phyloP scores from a whole-genome alignment of 2,888 invertebrate genomes.

The Agrotis exclamationis region DNA sequence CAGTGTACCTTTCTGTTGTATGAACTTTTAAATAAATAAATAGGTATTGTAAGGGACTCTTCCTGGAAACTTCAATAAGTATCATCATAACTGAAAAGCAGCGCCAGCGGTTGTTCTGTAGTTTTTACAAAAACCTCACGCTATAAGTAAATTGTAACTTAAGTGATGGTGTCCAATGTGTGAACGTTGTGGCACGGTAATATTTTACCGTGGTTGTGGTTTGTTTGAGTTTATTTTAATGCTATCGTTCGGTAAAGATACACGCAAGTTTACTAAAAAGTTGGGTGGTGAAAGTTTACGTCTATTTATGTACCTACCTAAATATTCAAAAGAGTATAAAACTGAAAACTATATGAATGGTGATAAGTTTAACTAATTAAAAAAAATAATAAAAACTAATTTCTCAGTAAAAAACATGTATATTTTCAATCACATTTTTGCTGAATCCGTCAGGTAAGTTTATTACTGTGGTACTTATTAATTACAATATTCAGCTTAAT shows the following conservation, averaged over 20 bases:
- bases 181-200: conserved; percentile 33
- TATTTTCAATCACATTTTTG: no score
- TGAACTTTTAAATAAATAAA: no score
- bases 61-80: no score
- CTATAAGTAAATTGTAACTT: conserved; percentile 26
- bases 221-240: conserved; percentile 62
- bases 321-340: background rate
- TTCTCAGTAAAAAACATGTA: no score
- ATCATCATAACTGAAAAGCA: background rate
- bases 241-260: conserved; percentile 53
- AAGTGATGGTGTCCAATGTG: conserved; percentile 37
- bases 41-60: no score
- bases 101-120: background rate
- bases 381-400: no score
- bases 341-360: conserved; percentile 28
- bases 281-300: conserved; percentile 25
- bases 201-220: no score
- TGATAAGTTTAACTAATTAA: background rate
- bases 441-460: no score
- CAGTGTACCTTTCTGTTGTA: no score
- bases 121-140: conserved; percentile 19
- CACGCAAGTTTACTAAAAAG: conserved; percentile 40
- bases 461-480: no score
- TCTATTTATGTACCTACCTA: background rate
- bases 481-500: no score